These are phyloP conservation scores for Redunca redunca DNA, from an alignment of 2,113 vertebrate genomes.

Conservation along the genomic window DNA sequence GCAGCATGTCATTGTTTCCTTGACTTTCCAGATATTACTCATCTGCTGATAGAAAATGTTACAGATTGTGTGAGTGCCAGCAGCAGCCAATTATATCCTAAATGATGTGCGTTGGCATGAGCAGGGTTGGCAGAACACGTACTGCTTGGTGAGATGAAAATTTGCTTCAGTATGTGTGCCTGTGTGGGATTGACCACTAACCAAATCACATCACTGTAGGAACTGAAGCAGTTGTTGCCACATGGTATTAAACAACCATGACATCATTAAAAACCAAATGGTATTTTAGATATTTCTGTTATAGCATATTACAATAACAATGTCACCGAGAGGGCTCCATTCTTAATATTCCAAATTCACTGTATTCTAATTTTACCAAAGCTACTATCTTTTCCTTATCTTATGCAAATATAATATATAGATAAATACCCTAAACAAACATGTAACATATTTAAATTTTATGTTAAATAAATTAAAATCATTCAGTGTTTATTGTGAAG, in stretches of 20 bases:
- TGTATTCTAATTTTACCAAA: background rate
- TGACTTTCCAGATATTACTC: background rate
- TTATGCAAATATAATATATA: background rate
- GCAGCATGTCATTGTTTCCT: background rate
- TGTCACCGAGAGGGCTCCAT: background rate
- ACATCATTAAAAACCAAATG: background rate
- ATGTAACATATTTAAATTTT: background rate
- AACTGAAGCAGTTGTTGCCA: background rate
- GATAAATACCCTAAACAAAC: background rate
- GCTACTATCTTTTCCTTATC: background rate
- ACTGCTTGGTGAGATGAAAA: background rate
- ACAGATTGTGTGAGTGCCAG: background rate
- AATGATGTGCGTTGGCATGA: background rate
- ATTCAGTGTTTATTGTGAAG: background rate
- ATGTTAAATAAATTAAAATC: slow-evolving; percentile 19
- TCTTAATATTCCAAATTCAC: slow-evolving; percentile 12
- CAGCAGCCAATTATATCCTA: background rate
- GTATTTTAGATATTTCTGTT: background rate
- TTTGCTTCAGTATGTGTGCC: background rate
- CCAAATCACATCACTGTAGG: background rate
- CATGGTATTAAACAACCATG: background rate
- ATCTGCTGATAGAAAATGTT: background rate
- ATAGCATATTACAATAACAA: background rate
- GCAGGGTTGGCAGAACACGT: background rate
- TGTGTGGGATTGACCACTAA: background rate